phyloP scores from a whole-genome alignment of 2,797 vertebrate species.

The Sparus aurata region DNA sequence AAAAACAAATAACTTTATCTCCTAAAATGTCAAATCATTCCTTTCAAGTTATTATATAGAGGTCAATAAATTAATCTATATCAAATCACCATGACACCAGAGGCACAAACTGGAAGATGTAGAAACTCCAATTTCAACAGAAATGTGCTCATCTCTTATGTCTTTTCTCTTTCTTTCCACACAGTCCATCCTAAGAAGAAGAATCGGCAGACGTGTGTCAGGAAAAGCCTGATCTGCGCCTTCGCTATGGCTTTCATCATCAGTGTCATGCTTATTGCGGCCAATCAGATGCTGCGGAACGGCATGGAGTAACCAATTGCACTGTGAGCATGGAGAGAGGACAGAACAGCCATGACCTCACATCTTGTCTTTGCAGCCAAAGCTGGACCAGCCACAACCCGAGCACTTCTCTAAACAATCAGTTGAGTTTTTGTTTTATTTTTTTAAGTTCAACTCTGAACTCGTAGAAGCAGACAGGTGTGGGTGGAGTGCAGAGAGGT shows the following conservation, averaged over 20 bases:
- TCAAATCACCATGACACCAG: background rate
- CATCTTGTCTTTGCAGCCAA: constrained; percentile 81
- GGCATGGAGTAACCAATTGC: constrained; percentile 95
- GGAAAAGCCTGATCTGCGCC: constrained; percentile 99
- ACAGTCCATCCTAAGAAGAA: constrained; percentile 89
- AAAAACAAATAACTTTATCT: background rate
- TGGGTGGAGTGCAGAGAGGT: constrained; percentile 35
- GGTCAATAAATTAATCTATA: background rate
- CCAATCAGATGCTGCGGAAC: constrained; percentile 99
- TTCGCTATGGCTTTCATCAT: constrained; percentile 99
- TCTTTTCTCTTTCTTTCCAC: constrained; percentile 18
- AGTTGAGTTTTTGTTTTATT: constrained; percentile 40
- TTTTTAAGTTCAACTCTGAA: constrained; percentile 53
- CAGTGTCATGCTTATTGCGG: constrained; percentile 99
- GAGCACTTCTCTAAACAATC: constrained; percentile 77
- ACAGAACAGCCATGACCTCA: constrained; percentile 79
- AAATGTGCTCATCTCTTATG: background rate
- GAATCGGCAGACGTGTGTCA: constrained; percentile 95
- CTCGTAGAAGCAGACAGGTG: constrained; percentile 38
- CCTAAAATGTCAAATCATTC: background rate
- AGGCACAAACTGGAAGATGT: background rate
- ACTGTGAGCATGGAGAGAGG: constrained; percentile 86
- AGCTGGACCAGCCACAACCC: constrained; percentile 81
- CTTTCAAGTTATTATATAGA: background rate
- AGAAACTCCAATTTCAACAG: background rate